Evolutionary conservation across 2,797 vertebrate genomes (phyloP), one percentile per base, ranked within the genome.

Genomic region (Clarias laeviceps): DNA sequence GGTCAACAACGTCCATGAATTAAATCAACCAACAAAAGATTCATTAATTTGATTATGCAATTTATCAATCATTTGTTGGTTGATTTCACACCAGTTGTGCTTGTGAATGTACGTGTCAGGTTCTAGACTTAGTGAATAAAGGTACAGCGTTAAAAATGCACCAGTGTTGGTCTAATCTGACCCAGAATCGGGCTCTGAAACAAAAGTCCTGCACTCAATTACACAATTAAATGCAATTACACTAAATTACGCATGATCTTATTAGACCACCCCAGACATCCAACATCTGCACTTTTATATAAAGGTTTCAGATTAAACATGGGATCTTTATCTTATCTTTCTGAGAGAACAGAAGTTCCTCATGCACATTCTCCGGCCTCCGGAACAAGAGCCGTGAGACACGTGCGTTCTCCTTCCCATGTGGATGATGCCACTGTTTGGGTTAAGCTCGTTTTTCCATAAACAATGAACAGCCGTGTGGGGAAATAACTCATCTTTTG

Each of bases 381-480:
- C 27, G 7, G 66, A 74, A 87, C 57, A 32, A 74, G 77, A 74
- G 32, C 40, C 18, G 27, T 50, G 77, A 34, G 69, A 61, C 24
- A 22, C 73, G 9, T 27, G 56, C 37, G 27, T 82, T 20, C 73
- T 45, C 62, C n/a, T 61, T 68, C 80, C 65, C 82, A 24, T 45
- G 27, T 17, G 45, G 66, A 80, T 32, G 59, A 83, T 37, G 69
- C 78, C 86, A 61, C n/a, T 87, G 86, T 87, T 84, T 87, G 78
- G 83, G 61, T 87, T 87, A 87, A 84, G 77, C 69, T 65, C 59
- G 40, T 87, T 87, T 50, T 87, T 82, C 56, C 84, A 74, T 86
- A 89, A 87, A 80, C 83, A 89, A 59, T 20, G 15, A 50, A 34
- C 65, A 54, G 27, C 80, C 54, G 15, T 76, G 65, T 17, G 50